Evolutionary conservation across 2,888 invertebrate genomes (phyloP), one percentile per base, ranked within the genome.

Genomic region (Pristionchus entomophagus): DNA sequence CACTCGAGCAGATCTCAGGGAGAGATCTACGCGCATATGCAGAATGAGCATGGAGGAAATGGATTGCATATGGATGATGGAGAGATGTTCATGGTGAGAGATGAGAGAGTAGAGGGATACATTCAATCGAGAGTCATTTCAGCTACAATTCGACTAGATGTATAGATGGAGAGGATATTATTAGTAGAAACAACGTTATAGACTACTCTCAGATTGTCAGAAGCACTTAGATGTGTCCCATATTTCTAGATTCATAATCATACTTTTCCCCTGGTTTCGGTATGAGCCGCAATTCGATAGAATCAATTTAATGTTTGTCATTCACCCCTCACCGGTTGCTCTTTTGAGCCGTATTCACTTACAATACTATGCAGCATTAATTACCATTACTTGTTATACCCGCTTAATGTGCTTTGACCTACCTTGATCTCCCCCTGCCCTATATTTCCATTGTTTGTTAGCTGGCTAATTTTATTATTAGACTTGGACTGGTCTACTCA

Each of bases 1-100:
- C 26, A 51, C 51, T 12, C 78, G 32, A 80, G 78, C 32, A 5
- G 19, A 2, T 22, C 51, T 32, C 78, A 80, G 32, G 78, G 78
- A 12, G 78, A 49, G 29, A 80, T 80, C 22, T 80, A 80, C 78
- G 41, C 32, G 22, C 78, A 80, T 29, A 80, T 80, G 78, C 78
- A 80, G 51, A 26, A 80, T 22, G 51, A 49, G 6, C 78, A 80
- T 19, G 78, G 78, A 14, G 78, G 78, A 5, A 80, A 80, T 80
- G 78, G 78, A 29, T 19, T 80, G 49, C 73, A 73, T 19, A 73
- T 73, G 73, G 73, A 73, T 6, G 73, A 73, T 41, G 73, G 73
- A 73, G 73, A 73, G 19, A 45, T 73, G 73, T 73, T 73, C 73
- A 73, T 73, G 73, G 73, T 73, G 12, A 73, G 65, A 5, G 45